Evolutionary conservation across 2,113 vertebrate species (phyloP), one percentile per base, ranked within the genome.

Genomic region (Grammomys surdaster): DNA sequence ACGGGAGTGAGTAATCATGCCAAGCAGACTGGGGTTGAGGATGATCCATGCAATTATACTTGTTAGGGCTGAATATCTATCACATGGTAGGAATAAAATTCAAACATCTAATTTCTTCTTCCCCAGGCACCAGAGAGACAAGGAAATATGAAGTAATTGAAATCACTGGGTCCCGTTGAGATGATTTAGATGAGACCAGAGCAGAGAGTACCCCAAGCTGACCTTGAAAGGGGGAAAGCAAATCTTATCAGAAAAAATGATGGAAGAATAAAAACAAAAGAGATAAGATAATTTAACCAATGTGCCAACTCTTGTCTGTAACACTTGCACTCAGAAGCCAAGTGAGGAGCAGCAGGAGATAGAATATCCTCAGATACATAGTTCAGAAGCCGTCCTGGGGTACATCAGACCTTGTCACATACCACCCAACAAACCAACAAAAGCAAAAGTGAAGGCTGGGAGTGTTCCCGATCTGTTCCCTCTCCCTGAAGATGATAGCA

Each of bases 21-120:
- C 13, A 54, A 40, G 22, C n/a, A 89, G 89, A 60, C 60, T 40
- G 72, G 0, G 22, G 43, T 84, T 84, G 60, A 51, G 5, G 81
- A 1, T 69, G 87, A 89, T 60, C 51, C 14, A 17, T 33, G 16
- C 92, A 72, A n/a, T 89, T 82, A 24, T 1, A n/a, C 2, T 77
- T 67, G 43, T 80, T 60, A 88, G 94, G 13, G 17, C 17, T 72
- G 36, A 33, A 14, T 89, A 28, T 80, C 72, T 95, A 77, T 51
- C 40, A 93, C 17, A 5, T 72, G 28, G 7, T 69, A 63, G 58
- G 75, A 46, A 51, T 11, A 93, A 19, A 93, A 77, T 58, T 54
- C 46, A 51, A 91, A 89, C 80, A 14, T 51, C 33, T 28, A 40
- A 33, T 65, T 91, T 69, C 80, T n/a, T 94, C 20, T 88, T 96